Evolutionary conservation across 2,888 invertebrate genomes (phyloP).

Genomic region (Hypolimnas misippus): DNA sequence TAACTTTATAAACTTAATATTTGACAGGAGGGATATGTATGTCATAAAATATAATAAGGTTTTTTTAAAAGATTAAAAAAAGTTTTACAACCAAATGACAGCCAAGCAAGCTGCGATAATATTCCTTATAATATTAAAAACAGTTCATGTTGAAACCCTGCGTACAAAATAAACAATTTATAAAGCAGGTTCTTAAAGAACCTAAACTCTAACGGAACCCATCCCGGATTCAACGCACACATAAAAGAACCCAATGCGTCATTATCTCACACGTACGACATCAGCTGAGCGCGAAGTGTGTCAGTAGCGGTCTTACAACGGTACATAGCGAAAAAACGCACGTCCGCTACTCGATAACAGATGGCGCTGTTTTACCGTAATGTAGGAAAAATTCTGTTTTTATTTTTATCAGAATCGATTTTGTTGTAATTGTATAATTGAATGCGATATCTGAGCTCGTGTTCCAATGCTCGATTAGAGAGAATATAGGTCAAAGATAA

Average conservation of each 20-base stretch:
- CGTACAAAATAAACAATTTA: constrained; percentile 9
- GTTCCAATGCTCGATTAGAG: constrained; percentile 35
- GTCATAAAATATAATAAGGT: no score
- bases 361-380: constrained; percentile 58
- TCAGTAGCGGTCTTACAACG: constrained; percentile 74
- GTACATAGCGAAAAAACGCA: constrained; percentile 56
- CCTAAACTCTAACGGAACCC: constrained; percentile 61
- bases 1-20: no score
- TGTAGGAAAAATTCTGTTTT: constrained; percentile 22
- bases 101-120: no score
- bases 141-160: neutral
- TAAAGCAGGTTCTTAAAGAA: constrained; percentile 49
- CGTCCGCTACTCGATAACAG: constrained; percentile 65
- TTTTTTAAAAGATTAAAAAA: no score
- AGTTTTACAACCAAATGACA: no score
- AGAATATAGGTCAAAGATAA: constrained; percentile 50
- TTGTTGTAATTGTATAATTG: neutral
- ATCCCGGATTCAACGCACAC: constrained; percentile 62
- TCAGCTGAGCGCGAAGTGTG: constrained; percentile 78
- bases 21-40: no score
- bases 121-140: no score
- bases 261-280: constrained; percentile 47
- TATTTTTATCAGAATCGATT: constrained; percentile 20
- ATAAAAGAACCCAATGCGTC: constrained; percentile 49
- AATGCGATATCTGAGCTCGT: constrained; percentile 14